These are phyloP conservation scores for Tholera decimalis DNA, from an alignment of 2,888 invertebrate genomes.

Conservation along the genomic window DNA sequence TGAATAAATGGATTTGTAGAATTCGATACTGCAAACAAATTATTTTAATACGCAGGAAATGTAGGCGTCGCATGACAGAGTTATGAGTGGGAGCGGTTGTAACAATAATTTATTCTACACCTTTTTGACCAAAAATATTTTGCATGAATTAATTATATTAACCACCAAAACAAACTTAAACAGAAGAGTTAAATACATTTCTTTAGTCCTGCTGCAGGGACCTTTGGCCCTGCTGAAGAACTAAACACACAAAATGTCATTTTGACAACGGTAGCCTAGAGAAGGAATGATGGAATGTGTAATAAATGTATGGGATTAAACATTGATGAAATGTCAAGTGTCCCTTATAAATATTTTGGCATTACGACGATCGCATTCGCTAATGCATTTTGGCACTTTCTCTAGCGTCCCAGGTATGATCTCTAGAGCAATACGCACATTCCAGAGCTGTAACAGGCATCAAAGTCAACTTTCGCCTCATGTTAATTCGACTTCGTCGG, in stretches of 20 bases:
- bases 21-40: constrained; percentile 22
- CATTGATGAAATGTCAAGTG: no score
- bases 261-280: no score
- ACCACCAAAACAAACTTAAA: not conserved
- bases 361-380: no score
- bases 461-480: not conserved
- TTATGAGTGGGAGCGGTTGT: constrained; percentile 32
- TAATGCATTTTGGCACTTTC: no score
- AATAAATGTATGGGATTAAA: no score
- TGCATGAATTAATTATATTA: not conserved
- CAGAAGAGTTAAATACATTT: not conserved
- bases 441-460: not conserved
- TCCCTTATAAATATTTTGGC: no score
- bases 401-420: no score
- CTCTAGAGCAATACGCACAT: not conserved
- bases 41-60: constrained; percentile 24
- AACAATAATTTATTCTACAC: constrained; percentile 27
- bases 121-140: constrained; percentile 18
- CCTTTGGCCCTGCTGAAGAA: no score
- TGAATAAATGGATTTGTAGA: constrained; percentile 12
- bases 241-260: no score
- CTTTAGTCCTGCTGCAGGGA: not conserved
- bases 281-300: no score
- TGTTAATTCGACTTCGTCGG: constrained; percentile 1
- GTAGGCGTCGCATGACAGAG: constrained; percentile 43